Evolutionary conservation across 2,113 vertebrate genomes (phyloP), one percentile per base, ranked within the genome.

Genomic region (Miniopterus natalensis): DNA sequence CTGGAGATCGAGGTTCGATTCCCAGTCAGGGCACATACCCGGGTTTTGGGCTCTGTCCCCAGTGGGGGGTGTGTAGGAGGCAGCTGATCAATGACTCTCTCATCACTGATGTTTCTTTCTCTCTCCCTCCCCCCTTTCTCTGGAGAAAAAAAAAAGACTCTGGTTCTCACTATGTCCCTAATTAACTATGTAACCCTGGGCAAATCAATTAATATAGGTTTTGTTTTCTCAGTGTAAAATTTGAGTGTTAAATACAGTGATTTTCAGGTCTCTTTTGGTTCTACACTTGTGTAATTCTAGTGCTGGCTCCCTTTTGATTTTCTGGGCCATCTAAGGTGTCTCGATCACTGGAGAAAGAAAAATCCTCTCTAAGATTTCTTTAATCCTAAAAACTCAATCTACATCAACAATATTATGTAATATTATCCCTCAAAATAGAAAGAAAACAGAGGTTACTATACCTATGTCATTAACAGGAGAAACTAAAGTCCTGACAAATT

Each of bases 321-420:
- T 21, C 49, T 61, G 47, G 49, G 47, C 55, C 40, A 70, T 42
- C 6, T 74, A 94, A 86, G 23, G n/a, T 81, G 74, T 27, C 59
- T 65, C 18, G 23, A 71, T 90, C 47, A 81, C 18, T 47, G 57
- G 25, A 68, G 87, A 73, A 90, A 15, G 47, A 96, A 92, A 80
- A 94, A 93, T 68, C 23, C 23, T 85, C 27, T 15, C 51, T n/a
- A 70, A 29, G 20, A 95, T 70, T 88, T 94, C 63, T 96, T 88
- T 88, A 94, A 79, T 31, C 15, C 40, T 75, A 73, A 77, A 81
- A 92, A 57, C 13, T 70, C 42, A 79, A n/a, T 18, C 20, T 66
- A 70, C 6, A 77, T 61, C 77, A 90, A 78, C 14, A 29, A 81
- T 45, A 81, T 73, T 74, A 78, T 18, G 1, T 36, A 55, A 36